A percentile compares a stretch with the other conserved stretches of the same genome.
Evolutionary conservation across 1,140 invertebrate genomes (phyloP).

Genomic region (Solenopsis invicta): DNA sequence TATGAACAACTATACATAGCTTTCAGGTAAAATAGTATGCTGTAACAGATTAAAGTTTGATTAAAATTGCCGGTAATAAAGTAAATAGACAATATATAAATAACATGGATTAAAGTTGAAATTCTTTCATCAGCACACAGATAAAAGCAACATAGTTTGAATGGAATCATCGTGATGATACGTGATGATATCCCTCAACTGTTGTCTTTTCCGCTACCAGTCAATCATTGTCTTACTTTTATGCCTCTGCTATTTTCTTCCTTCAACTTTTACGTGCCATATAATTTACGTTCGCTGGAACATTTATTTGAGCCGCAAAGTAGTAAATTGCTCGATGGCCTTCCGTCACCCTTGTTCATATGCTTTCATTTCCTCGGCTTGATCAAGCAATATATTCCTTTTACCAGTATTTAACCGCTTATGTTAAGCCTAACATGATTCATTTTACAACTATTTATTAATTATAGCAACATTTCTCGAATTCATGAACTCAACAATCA

Average conservation of each 20-base stretch:
- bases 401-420: constrained; percentile 25
- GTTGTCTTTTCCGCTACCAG: constrained; percentile 36
- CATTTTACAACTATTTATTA: not conserved
- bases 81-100: too few species aligned
- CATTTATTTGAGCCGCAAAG: constrained; percentile 44
- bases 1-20: not conserved
- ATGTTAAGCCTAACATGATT: not conserved
- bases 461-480: not conserved
- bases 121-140: constrained; percentile 32
- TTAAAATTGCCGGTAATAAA: too few species aligned
- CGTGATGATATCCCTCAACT: constrained; percentile 40
- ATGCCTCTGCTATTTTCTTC: constrained; percentile 17
- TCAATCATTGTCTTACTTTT: constrained; percentile 31
- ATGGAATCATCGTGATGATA: constrained; percentile 65
- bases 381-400: constrained; percentile 22
- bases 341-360: constrained; percentile 39
- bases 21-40: too few species aligned
- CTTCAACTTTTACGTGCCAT: not conserved
- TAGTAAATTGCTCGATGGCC: constrained; percentile 49
- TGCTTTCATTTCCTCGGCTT: constrained; percentile 39
- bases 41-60: too few species aligned
- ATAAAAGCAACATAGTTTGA: not conserved
- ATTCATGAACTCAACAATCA: not conserved
- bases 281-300: constrained; percentile 41
- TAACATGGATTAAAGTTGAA: not conserved